phyloP scores from a whole-genome alignment of 2,113 vertebrate species.

The Girardinichthys multiradiatus region DNA sequence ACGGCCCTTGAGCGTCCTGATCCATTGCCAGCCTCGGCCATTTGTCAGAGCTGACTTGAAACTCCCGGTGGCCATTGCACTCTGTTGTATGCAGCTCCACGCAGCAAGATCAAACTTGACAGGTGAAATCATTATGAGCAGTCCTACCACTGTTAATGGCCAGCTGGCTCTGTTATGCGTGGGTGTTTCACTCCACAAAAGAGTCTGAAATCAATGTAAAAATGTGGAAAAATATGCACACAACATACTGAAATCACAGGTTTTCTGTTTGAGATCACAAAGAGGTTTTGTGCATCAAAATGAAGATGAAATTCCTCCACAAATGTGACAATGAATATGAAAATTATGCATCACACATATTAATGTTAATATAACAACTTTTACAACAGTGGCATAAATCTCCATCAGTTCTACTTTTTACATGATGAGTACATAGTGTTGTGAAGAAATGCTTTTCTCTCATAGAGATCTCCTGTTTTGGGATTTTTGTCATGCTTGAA shows the following conservation, averaged over 20 bases:
- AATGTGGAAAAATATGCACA: constrained; percentile 32
- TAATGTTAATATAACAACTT: neutral
- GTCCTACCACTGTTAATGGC: constrained; percentile 45
- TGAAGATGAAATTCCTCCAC: too few species aligned
- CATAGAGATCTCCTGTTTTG: too few species aligned
- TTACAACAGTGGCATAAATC: neutral
- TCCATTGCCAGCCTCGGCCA: constrained; percentile 66
- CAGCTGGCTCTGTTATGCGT: constrained; percentile 40
- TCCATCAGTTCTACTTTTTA: neutral
- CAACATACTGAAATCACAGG: neutral
- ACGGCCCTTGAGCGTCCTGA: constrained; percentile 67
- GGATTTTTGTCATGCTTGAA: too few species aligned
- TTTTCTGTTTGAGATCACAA: neutral
- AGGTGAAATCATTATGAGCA: constrained; percentile 66
- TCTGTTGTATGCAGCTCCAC: constrained; percentile 47
- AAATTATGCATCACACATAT: constrained; percentile 1
- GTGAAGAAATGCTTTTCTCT: too few species aligned
- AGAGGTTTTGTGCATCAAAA: neutral
- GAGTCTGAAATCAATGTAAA: constrained; percentile 40
- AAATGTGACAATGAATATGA: neutral
- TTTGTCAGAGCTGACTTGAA: constrained; percentile 76
- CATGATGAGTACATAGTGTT: neutral
- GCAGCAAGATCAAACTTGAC: constrained; percentile 59
- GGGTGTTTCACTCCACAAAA: constrained; percentile 16
- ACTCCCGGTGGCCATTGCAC: constrained; percentile 66